Conservation (phyloP, 2,888 invertebrate species). For the Thereva nobilitata region DNA sequence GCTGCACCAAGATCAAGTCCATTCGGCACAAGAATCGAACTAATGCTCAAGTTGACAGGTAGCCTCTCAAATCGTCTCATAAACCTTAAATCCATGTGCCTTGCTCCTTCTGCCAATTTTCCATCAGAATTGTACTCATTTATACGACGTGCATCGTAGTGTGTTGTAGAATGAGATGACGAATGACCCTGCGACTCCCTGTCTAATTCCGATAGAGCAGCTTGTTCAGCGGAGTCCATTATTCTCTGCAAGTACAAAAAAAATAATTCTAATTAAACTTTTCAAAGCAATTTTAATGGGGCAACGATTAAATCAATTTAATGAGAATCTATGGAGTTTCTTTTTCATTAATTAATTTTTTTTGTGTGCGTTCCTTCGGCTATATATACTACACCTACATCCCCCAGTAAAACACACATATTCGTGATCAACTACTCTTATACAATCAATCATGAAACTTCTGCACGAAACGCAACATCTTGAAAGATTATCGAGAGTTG, state of each 20-base stretch:
- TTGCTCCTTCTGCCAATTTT: constrained; percentile 69
- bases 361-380: too few species aligned
- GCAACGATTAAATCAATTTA: too few species aligned
- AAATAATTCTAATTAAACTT: too few species aligned
- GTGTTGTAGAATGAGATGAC: constrained; percentile 52
- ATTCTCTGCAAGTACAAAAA: constrained; percentile 68
- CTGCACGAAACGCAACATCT: constrained; percentile 13
- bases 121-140: constrained; percentile 79
- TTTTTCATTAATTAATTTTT: too few species aligned
- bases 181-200: constrained; percentile 62
- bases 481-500: constrained; percentile 13
- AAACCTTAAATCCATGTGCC: constrained; percentile 72
- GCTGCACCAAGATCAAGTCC: constrained; percentile 60
- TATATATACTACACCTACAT: too few species aligned
- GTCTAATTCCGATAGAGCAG: constrained; percentile 73
- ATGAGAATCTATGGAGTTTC: too few species aligned
- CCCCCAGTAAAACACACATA: too few species aligned
- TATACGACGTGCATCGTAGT: constrained; percentile 80
- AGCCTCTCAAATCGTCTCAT: constrained; percentile 86
- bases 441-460: constrained; percentile 18
- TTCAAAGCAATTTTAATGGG: too few species aligned
- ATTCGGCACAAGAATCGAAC: constrained; percentile 84
- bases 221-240: constrained; percentile 89
- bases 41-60: constrained; percentile 80
- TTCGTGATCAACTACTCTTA: too few species aligned